Conservation (phyloP, 2,113 vertebrate species). For the Nothoprocta pentlandii region DNA sequence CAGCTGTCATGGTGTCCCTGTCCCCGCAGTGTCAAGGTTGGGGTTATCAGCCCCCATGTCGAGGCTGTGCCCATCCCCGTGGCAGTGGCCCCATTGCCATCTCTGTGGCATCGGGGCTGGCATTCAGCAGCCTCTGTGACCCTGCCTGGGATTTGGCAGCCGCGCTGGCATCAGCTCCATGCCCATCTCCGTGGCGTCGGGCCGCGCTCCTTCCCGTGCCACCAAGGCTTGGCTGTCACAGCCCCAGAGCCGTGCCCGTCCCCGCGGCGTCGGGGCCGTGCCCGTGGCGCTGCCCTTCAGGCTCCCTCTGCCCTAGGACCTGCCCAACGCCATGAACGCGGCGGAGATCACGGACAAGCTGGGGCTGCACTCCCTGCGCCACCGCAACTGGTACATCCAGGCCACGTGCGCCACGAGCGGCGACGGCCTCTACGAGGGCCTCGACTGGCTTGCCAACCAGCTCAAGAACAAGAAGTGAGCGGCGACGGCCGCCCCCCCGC, state of each 20-base stretch:
- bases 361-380: slow-evolving; percentile 93
- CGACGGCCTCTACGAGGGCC: slow-evolving; percentile 93
- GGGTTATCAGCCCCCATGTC: no score
- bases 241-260: rapidly evolving
- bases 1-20: no score
- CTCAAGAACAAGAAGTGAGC: slow-evolving; percentile 98
- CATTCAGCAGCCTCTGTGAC: no score
- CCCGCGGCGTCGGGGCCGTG: rapidly evolving
- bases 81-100: no score
- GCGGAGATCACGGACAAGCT: slow-evolving; percentile 98
- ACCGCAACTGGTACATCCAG: slow-evolving; percentile 98
- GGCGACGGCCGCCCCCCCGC: not conserved
- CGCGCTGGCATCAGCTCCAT: rapidly evolving
- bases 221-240: rapidly evolving
- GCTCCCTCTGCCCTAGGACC: slow-evolving; percentile 79
- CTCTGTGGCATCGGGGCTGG: no score
- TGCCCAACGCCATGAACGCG: slow-evolving; percentile 96
- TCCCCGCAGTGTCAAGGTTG: no score
- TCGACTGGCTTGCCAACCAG: slow-evolving; percentile 98
- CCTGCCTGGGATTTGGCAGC: not conserved
- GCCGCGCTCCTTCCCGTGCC: no score
- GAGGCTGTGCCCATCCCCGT: not conserved
- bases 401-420: slow-evolving; percentile 97
- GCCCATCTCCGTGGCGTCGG: no score
- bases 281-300: no score